Conservation (phyloP, 2,113 vertebrate species). For the Anhinga rufa region DNA sequence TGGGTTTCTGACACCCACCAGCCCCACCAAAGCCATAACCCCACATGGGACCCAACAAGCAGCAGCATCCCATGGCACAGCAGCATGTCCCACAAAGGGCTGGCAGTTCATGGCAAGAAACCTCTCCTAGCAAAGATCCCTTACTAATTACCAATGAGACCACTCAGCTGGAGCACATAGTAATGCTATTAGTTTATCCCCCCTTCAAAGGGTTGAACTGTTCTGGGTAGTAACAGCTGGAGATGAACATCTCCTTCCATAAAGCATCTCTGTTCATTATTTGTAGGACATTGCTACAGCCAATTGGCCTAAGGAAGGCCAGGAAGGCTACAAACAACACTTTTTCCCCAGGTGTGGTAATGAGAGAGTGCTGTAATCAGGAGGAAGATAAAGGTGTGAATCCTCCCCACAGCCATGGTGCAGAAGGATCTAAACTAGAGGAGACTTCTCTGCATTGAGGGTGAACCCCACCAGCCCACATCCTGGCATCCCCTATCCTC, state of each 20-base stretch:
- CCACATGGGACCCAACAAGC: background rate
- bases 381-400: background rate
- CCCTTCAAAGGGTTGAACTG: background rate
- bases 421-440: background rate
- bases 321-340: background rate
- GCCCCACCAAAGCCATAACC: background rate
- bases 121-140: background rate
- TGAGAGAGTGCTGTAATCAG: background rate
- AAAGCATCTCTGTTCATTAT: background rate
- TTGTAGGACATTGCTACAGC: background rate
- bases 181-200: background rate
- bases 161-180: background rate
- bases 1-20: background rate
- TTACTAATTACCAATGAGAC: background rate
- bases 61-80: background rate
- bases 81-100: background rate
- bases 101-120: accelerated
- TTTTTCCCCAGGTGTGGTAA: background rate
- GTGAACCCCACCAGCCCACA: background rate
- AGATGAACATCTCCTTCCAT: background rate
- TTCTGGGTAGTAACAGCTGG: background rate
- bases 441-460: background rate
- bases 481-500: background rate
- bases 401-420: background rate
- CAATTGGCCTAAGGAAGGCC: background rate